These are phyloP conservation scores for Drosophila differens DNA, from an alignment of 2,888 invertebrate genomes.

Conservation along the genomic window DNA sequence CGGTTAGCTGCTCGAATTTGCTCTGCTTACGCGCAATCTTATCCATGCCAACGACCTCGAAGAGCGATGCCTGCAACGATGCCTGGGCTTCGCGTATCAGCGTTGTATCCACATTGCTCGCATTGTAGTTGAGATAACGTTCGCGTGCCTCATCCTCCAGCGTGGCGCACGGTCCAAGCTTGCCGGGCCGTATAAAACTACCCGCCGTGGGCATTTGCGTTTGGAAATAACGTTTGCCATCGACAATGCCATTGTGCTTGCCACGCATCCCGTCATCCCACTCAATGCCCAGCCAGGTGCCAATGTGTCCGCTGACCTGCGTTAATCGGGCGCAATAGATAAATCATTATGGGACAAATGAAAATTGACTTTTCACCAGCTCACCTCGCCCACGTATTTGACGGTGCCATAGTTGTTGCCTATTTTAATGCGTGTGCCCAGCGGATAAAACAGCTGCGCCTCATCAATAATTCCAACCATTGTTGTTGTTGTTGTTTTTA, in stretches of 20 bases:
- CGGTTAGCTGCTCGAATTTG: slow-evolving; percentile 83
- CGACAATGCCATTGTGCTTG: slow-evolving; percentile 95
- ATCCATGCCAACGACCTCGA: slow-evolving; percentile 96
- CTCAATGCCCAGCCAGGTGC: slow-evolving; percentile 97
- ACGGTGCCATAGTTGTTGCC: slow-evolving; percentile 87
- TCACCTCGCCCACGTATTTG: slow-evolving; percentile 90
- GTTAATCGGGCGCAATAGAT: not conserved
- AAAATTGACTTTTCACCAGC: slow-evolving; percentile 36
- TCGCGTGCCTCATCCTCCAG: slow-evolving; percentile 91
- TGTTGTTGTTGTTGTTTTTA: slow-evolving; percentile 44
- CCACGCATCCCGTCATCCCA: slow-evolving; percentile 96
- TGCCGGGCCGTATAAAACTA: slow-evolving; percentile 94
- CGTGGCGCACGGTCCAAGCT: slow-evolving; percentile 90
- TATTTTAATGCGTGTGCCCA: slow-evolving; percentile 83
- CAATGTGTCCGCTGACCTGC: slow-evolving; percentile 88
- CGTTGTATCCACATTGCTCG: slow-evolving; percentile 87
- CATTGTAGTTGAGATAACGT: slow-evolving; percentile 86
- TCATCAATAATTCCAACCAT: slow-evolving; percentile 85
- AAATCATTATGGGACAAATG: not conserved
- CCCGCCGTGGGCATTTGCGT: slow-evolving; percentile 92
- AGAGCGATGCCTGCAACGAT: slow-evolving; percentile 91
- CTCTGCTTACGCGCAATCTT: slow-evolving; percentile 89
- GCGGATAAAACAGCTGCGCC: slow-evolving; percentile 83
- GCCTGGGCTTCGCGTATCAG: slow-evolving; percentile 89
- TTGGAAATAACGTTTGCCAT: slow-evolving; percentile 93